Evolutionary conservation across 1,140 invertebrate genomes (phyloP), one percentile per base, ranked within the genome.

Genomic region (Ctenoplectra terminalis): DNA sequence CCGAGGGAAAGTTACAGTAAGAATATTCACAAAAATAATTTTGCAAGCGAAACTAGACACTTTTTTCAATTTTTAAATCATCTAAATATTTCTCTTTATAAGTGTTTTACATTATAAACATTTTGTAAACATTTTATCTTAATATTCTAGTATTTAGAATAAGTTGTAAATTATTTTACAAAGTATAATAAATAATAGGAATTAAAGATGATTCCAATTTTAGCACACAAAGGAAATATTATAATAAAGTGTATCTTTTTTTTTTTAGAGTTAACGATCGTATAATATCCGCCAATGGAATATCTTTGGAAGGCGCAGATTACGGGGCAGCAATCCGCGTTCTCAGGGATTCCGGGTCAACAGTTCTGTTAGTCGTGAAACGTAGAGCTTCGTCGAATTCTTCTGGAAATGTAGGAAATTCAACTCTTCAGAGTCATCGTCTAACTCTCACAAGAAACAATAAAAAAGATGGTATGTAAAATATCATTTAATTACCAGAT

Each of bases 221-320:
- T 29, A 46, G 20, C 20, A 17, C 2, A 26, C 26, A 17, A 2
- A 29, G 1, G 29, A 50, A 56, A 31, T 34, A 37, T 26, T 40
- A 13, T 73, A 34, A 48, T 7, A 52, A 52, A 48, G 15, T 48
- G 11, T 52, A 5, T 3, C 7, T 48, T n/a, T 67, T 34, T 17
- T 34, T 64, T 75, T 69, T 60, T 26, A 99, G 99, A 94, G 98
- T 99, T 20, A 99, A 99, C 92, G 99, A 99, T 93, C 95, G 98
- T 81, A 99, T 99, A 87, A 96, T 99, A 78, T 98, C 97, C 64
- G 99, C 99, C 1, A 99, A 99, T 94, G 98, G 98, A 7, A 96
- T 99, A 40, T 98, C 98, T 0, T 94, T 99, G 82, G 99, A 99
- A 92, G 99, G 99, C 92, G 99, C 99, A 43, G 98, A 99, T 92